Evolutionary conservation across 2,113 vertebrate species (phyloP).

Genomic region (Sylvilagus bachmani): DNA sequence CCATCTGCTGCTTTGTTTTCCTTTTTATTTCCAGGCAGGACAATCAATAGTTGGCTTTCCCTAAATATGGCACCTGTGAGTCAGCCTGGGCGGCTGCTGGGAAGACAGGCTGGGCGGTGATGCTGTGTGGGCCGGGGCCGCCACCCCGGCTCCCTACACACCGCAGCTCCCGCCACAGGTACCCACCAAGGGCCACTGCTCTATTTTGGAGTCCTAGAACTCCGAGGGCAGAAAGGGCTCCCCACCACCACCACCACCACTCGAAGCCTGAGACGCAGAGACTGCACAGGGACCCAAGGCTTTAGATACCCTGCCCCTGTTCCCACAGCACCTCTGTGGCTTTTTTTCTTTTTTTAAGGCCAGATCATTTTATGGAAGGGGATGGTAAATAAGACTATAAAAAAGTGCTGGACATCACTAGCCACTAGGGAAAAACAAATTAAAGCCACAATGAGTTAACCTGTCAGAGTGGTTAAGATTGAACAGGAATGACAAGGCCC

Average conservation of each 20-base stretch:
- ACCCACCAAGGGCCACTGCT: neutral
- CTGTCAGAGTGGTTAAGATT: neutral
- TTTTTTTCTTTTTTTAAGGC: neutral
- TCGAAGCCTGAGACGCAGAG: neutral
- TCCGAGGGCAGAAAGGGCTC: neutral
- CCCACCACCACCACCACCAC: neutral
- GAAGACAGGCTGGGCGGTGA: neutral
- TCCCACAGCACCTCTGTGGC: neutral
- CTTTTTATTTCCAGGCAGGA: conserved; percentile 29
- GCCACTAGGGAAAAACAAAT: neutral
- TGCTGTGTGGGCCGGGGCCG: neutral
- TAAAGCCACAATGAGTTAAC: neutral
- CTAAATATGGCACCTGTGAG: conserved; percentile 51
- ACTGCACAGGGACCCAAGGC: neutral
- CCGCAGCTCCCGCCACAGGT: neutral
- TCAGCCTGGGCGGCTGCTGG: neutral
- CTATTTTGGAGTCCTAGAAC: neutral
- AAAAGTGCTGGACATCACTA: neutral
- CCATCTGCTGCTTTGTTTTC: conserved; percentile 8
- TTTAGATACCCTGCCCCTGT: neutral
- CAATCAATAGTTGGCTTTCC: neutral
- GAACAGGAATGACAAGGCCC: rapidly evolving
- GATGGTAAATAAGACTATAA: too few species aligned
- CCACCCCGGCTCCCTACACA: neutral
- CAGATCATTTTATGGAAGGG: neutral